Evolutionary conservation across 2,797 vertebrate genomes (phyloP), one percentile per base, ranked within the genome.

Genomic region (Gadopsis marmoratus): DNA sequence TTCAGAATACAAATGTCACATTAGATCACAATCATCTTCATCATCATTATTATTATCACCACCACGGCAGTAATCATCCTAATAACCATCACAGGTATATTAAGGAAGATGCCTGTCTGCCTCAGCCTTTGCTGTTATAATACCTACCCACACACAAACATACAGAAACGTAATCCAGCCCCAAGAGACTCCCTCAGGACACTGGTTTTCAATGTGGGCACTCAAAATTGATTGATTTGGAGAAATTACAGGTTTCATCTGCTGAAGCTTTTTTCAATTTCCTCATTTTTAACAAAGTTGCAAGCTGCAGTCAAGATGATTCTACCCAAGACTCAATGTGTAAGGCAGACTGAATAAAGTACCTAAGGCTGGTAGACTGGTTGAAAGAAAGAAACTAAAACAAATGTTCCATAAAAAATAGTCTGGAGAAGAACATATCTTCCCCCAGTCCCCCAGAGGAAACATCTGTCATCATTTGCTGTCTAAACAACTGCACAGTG

Each of bases 401-500:
- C 31, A 12, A 23, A 62, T n/a, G 5, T 56, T 11, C 10, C 4
- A 4, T 50, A 45, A 39, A 68, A 60, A 60, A 70, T 8, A 29
- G 35, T 23, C 58, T 60, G 51, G 35, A 37, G 35, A 37, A 67
- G 17, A 55, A 37, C 71, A 85, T 39, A 51, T 74, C 26, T 47
- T 13, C 26, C n/a, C 19, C n/a, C 19, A 26, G 21, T 45, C 16
- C 53, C 33, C 54, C 7, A 37, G 55, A 71, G 65, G 59, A 80
- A 82, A 45, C 68, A 51, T 26, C 73, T 74, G 71, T 71, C 85
- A 71, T 61, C 41, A 61, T 70, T 78, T 41, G 76, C 39, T 21
- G n/a, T 58, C 37, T 41, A 48, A 83, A 76, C 26, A 71, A 74
- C 79, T 73, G 55, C 31, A 72, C 33, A 51, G 53, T 55, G 61